phyloP scores from a whole-genome alignment of 2,888 invertebrate genomes.

The Ormyrus labotus region DNA sequence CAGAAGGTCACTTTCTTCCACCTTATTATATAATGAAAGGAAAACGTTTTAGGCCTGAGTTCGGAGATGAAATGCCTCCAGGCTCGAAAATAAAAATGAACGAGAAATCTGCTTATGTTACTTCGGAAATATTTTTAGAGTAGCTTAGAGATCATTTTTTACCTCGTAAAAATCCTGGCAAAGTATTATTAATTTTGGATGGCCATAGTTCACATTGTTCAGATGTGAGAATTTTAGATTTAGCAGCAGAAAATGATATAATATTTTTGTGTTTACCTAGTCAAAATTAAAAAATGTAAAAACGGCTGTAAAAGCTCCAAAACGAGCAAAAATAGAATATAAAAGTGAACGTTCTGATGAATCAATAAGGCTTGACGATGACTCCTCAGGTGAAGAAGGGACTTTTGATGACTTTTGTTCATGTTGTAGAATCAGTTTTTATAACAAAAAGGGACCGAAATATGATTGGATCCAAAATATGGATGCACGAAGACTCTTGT shows the following conservation, averaged over 20 bases:
- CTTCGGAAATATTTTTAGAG: constrained; percentile 59
- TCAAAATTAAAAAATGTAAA: constrained; percentile 41
- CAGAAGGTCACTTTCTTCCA: constrained; percentile 65
- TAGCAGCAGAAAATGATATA: constrained; percentile 62
- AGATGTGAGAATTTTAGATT: constrained; percentile 59
- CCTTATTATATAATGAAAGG: constrained; percentile 65
- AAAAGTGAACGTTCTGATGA: no score
- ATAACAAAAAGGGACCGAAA: not conserved
- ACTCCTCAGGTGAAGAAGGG: not conserved
- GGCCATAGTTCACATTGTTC: constrained; percentile 64
- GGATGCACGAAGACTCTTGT: not conserved
- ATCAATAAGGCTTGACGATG: no score
- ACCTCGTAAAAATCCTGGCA: constrained; percentile 64
- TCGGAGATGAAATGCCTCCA: constrained; percentile 59
- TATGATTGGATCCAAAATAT: not conserved
- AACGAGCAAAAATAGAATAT: no score
- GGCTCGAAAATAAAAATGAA: constrained; percentile 61
- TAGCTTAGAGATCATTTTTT: constrained; percentile 66
- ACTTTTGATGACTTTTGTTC: not conserved
- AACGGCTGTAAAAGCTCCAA: no score
- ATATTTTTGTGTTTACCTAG: constrained; percentile 64
- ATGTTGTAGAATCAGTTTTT: not conserved
- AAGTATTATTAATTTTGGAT: constrained; percentile 62
- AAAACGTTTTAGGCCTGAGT: constrained; percentile 62
- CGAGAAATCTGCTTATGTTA: constrained; percentile 64